Percentiles rank a stretch among this genome's conserved stretches.
Evolutionary conservation across 2,888 invertebrate species (phyloP).

Genomic region (Willowsia nigromaculata): DNA sequence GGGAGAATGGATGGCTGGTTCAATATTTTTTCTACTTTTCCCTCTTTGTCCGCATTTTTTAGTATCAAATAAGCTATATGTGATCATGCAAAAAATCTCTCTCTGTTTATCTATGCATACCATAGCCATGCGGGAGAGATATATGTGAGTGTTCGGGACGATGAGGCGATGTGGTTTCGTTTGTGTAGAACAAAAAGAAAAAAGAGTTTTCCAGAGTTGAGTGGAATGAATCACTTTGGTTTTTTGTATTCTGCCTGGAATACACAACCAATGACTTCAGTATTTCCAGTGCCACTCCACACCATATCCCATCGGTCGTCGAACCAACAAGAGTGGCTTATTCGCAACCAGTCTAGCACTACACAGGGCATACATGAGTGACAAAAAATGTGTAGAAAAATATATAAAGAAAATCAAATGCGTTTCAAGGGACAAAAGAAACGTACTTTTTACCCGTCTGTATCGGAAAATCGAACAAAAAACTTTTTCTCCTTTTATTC

Average conservation of each 20-base stretch:
- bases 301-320: background rate
- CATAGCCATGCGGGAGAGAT: background rate
- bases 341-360: background rate
- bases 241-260: slow-evolving; percentile 57
- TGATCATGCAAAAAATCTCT: background rate
- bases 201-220: background rate
- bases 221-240: slow-evolving; percentile 37
- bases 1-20: background rate
- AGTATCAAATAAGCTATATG: background rate
- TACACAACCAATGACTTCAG: slow-evolving; percentile 56
- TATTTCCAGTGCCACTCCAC: background rate
- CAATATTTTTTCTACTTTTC: slow-evolving; percentile 16
- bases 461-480: slow-evolving; percentile 12
- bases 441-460: background rate
- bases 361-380: background rate
- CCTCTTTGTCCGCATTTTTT: background rate
- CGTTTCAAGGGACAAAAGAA: slow-evolving; percentile 25
- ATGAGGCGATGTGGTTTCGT: background rate
- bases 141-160: slow-evolving; percentile 10
- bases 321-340: background rate
- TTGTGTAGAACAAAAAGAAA: background rate
- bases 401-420: slow-evolving; percentile 19
- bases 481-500: background rate
- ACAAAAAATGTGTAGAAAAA: background rate
- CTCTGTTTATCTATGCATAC: slow-evolving; percentile 61